Conservation (phyloP, 1,140 invertebrate genomes). For the Caenorhabditis briggsae region DNA sequence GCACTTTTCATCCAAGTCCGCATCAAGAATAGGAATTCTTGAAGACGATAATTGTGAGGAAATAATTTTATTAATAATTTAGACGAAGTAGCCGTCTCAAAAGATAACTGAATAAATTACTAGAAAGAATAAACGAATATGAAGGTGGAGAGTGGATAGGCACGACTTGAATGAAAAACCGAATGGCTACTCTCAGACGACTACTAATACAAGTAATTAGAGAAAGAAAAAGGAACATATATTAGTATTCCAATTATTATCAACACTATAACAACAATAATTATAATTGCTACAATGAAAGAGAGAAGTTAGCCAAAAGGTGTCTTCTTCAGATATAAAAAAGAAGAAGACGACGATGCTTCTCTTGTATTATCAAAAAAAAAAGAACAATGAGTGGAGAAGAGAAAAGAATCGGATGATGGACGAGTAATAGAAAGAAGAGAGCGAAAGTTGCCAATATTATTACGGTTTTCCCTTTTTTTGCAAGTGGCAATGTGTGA, state of each 20-base stretch:
- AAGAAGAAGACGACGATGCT: slow-evolving; percentile 38
- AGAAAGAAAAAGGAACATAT: neutral
- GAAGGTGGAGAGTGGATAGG: neutral
- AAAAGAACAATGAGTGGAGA: slow-evolving; percentile 46
- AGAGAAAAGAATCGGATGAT: slow-evolving; percentile 37
- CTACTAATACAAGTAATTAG: slow-evolving; percentile 34
- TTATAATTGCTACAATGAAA: slow-evolving; percentile 18
- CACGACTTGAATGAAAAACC: too few species aligned
- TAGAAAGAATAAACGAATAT: neutral
- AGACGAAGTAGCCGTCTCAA: neutral
- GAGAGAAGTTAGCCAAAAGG: slow-evolving; percentile 47
- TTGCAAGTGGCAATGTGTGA: slow-evolving; percentile 2
- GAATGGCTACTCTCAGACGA: neutral
- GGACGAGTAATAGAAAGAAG: slow-evolving; percentile 22
- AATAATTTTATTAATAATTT: neutral
- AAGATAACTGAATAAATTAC: slow-evolving; percentile 4
- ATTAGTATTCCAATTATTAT: slow-evolving; percentile 7
- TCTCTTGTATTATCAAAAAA: slow-evolving; percentile 46
- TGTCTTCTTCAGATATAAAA: slow-evolving; percentile 44
- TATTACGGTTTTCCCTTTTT: slow-evolving; percentile 47
- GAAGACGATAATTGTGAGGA: too few species aligned
- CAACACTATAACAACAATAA: slow-evolving; percentile 17
- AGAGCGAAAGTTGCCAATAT: slow-evolving; percentile 49
- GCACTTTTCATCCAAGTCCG: too few species aligned
- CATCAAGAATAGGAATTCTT: too few species aligned